Evolutionary conservation across 1,140 invertebrate genomes (phyloP).

Genomic region (Drosophila tropicalis): DNA sequence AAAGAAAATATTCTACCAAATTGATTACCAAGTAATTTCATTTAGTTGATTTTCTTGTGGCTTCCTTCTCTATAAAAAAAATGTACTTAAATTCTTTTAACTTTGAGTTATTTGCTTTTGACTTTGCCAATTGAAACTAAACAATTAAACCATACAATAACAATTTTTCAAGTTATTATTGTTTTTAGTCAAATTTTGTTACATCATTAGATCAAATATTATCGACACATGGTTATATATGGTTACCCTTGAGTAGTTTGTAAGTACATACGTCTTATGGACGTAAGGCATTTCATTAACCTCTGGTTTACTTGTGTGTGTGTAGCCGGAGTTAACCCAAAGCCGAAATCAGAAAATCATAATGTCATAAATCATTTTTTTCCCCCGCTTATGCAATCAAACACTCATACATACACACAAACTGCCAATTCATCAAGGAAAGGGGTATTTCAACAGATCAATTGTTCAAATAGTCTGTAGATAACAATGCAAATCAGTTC

Average conservation of each 20-base stretch:
- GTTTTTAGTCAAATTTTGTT: slow-evolving; percentile 19
- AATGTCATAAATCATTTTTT: slow-evolving; percentile 75
- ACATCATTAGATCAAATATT: slow-evolving; percentile 30
- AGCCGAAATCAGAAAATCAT: slow-evolving; percentile 36
- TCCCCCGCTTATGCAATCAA: slow-evolving; percentile 66
- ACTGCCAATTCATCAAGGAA: slow-evolving; percentile 47
- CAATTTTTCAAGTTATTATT: slow-evolving; percentile 44
- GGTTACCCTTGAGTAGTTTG: slow-evolving; percentile 46
- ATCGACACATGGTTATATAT: slow-evolving; percentile 40
- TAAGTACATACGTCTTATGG: not conserved
- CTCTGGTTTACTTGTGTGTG: slow-evolving; percentile 33
- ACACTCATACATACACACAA: slow-evolving; percentile 32
- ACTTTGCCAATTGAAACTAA: not conserved
- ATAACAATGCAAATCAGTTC: slow-evolving; percentile 77
- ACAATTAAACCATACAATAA: not conserved
- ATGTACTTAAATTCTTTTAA: too few relatives aligned
- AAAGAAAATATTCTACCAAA: too few relatives aligned
- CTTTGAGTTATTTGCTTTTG: too few relatives aligned
- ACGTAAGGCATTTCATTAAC: slow-evolving; percentile 67
- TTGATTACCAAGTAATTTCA: too few relatives aligned
- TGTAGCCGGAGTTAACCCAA: slow-evolving; percentile 39
- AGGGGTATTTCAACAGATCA: slow-evolving; percentile 52
- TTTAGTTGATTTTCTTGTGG: too few relatives aligned
- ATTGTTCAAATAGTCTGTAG: slow-evolving; percentile 59
- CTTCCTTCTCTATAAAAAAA: too few relatives aligned